Evolutionary conservation across 2,113 vertebrate genomes (phyloP).

Genomic region (Pyxicephalus adspersus): DNA sequence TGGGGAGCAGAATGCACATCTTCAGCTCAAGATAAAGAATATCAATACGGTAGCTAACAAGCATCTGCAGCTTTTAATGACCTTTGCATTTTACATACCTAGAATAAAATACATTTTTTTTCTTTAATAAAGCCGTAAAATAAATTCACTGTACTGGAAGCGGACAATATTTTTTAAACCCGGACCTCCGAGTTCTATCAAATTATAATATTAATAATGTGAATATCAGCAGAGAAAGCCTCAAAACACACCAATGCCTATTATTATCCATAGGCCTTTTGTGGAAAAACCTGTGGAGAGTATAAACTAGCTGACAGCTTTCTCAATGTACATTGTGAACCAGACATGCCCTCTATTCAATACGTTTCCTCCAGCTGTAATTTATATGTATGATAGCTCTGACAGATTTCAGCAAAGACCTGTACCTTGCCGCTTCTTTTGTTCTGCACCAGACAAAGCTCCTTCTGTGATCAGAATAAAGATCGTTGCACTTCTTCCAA

Average conservation of each 20-base stretch:
- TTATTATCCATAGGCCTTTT: constrained; percentile 54
- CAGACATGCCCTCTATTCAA: constrained; percentile 45
- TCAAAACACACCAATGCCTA: constrained; percentile 43
- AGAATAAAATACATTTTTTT: background rate
- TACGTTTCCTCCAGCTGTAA: constrained; percentile 53
- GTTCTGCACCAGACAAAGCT: background rate
- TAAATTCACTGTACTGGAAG: background rate
- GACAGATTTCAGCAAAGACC: constrained; percentile 43
- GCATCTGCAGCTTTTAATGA: constrained; percentile 20
- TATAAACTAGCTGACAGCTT: constrained; percentile 57
- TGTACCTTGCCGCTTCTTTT: constrained; percentile 46
- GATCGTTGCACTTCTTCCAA: constrained; percentile 28
- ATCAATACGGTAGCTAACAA: constrained; percentile 36
- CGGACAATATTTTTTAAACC: background rate
- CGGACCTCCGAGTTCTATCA: background rate
- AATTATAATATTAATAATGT: constrained; percentile 50
- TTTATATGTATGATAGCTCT: background rate
- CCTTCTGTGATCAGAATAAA: constrained; percentile 16
- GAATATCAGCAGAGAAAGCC: constrained; percentile 58
- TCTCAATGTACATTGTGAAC: constrained; percentile 49
- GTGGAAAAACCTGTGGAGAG: constrained; percentile 59
- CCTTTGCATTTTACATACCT: constrained; percentile 6
- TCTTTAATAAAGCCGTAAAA: background rate
- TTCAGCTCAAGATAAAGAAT: constrained; percentile 33
- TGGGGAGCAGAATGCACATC: constrained; percentile 8